Evolutionary conservation across 37 sponge, comb jelly and placozoan species (phyloP).

Genomic region (Petrosia ficiformis): DNA sequence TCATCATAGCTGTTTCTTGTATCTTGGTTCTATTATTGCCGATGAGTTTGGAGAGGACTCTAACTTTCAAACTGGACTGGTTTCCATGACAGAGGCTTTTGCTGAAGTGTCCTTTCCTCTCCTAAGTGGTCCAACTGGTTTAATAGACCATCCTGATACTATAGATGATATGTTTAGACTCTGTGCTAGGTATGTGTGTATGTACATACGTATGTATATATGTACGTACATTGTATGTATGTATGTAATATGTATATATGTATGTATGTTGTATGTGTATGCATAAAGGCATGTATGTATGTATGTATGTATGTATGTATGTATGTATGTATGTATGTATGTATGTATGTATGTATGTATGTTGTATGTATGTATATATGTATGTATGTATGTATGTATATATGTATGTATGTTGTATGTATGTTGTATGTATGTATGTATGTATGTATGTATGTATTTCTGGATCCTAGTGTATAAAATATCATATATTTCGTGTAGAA

Average conservation of each 20-base stretch:
- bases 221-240: no score
- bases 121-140: constrained; percentile 50
- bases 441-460: no score
- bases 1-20: constrained; percentile 89
- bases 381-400: no score
- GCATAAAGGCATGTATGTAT: no score
- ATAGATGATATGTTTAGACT: constrained; percentile 93
- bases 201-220: not conserved
- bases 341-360: no score
- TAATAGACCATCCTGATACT: constrained; percentile 85
- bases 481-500: constrained; percentile 37
- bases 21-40: constrained; percentile 78
- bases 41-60: constrained; percentile 78
- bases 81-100: constrained; percentile 47
- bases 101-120: constrained; percentile 57
- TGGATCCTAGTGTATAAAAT: not conserved
- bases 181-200: constrained; percentile 68
- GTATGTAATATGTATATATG: no score
- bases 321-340: no score
- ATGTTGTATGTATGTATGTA: no score
- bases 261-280: no score
- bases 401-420: no score
- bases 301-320: constrained; percentile 17
- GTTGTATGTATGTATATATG: no score
- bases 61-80: constrained; percentile 40